phyloP scores from a whole-genome alignment of 2,797 vertebrate genomes.

The Schizopygopsis malacanthus region DNA sequence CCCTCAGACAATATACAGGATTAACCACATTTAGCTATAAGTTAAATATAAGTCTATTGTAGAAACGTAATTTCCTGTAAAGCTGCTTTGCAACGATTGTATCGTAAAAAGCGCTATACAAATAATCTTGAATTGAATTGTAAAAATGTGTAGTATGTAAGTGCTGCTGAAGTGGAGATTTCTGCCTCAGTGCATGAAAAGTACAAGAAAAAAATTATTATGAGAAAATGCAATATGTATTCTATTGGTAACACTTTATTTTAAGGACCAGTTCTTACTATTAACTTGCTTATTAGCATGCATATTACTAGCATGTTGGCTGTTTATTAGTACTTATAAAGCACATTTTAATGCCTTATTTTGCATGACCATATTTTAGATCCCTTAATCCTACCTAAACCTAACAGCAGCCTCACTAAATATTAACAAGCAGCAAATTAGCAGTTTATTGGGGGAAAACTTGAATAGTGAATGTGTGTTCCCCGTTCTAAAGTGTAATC shows the following conservation, averaged over 20 bases:
- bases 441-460: not conserved
- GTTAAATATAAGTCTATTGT: too few species aligned
- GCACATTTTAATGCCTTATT: not conserved
- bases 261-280: not conserved
- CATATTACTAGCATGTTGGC: not conserved
- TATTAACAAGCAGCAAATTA: not conserved
- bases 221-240: not conserved
- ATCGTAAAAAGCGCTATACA: too few species aligned
- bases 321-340: not conserved
- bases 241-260: too few species aligned
- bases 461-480: not conserved
- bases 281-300: not conserved
- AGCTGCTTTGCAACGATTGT: too few species aligned
- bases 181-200: not conserved
- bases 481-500: not conserved
- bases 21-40: too few species aligned
- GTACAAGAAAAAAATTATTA: too few species aligned
- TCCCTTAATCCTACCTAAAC: too few species aligned
- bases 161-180: not conserved
- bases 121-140: too few species aligned
- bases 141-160: not conserved
- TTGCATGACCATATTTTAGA: too few species aligned
- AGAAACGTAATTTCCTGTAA: too few species aligned
- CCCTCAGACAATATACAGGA: too few species aligned
- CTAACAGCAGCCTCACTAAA: not conserved